Conservation (phyloP, 2,113 vertebrate genomes). For the Lasiurus borealis region DNA sequence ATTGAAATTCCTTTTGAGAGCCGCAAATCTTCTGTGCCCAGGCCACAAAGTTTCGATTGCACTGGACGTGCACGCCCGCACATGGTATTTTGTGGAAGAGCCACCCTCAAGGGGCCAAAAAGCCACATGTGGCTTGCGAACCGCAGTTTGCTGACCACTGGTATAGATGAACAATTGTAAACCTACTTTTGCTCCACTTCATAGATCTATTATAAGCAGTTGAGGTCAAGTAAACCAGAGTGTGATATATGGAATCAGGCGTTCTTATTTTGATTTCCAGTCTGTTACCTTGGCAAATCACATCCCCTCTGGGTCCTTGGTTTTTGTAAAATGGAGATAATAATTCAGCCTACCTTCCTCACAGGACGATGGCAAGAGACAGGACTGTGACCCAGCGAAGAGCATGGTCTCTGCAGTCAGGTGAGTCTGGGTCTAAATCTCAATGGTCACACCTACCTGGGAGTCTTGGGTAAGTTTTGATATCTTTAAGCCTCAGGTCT, state of each 20-base stretch:
- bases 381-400: neutral
- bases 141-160: too few species aligned
- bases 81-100: too few species aligned
- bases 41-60: too few species aligned
- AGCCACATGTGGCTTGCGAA: too few species aligned
- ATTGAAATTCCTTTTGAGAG: too few species aligned
- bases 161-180: neutral
- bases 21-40: too few species aligned
- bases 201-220: neutral
- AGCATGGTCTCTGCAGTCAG: neutral
- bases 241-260: neutral
- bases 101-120: too few species aligned
- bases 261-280: neutral
- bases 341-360: neutral
- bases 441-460: neutral
- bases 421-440: neutral
- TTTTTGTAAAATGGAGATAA: slow-evolving; percentile 11
- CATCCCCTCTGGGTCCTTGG: neutral
- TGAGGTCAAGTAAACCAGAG: neutral
- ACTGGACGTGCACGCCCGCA: too few species aligned
- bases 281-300: neutral
- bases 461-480: neutral
- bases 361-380: neutral
- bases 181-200: neutral
- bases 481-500: neutral